Evolutionary conservation across 1,140 invertebrate species (phyloP).

Genomic region (Musca vetustissima): DNA sequence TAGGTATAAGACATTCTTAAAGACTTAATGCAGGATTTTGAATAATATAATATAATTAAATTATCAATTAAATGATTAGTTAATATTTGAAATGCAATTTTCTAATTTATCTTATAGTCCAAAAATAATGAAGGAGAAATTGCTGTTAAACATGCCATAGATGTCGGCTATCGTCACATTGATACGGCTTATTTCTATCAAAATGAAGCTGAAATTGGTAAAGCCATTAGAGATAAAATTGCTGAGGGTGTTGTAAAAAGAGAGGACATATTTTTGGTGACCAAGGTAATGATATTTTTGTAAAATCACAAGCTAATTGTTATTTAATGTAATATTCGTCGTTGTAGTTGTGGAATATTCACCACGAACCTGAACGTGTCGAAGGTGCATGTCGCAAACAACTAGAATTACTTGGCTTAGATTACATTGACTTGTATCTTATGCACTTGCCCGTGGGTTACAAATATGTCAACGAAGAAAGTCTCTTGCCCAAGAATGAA

Average conservation of each 20-base stretch:
- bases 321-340: constrained; percentile 36
- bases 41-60: no score
- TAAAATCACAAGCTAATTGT: no score
- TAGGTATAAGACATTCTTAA: no score
- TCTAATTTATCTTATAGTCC: constrained; percentile 57
- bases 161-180: constrained; percentile 78
- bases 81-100: no score
- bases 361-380: constrained; percentile 56
- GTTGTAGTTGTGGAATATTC: constrained; percentile 57
- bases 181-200: constrained; percentile 81
- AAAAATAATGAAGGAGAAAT: constrained; percentile 65
- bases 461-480: constrained; percentile 44
- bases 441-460: constrained; percentile 69
- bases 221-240: constrained; percentile 67
- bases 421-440: constrained; percentile 73
- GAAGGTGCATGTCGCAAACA: constrained; percentile 59
- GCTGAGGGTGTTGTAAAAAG: constrained; percentile 67
- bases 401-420: constrained; percentile 61
- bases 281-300: constrained; percentile 61
- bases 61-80: no score
- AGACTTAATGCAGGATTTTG: no score
- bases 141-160: constrained; percentile 70
- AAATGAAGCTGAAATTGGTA: constrained; percentile 77
- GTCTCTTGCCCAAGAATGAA: constrained; percentile 51
- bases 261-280: constrained; percentile 83